These are phyloP conservation scores for Saccostrea cuccullata DNA, from an alignment of 1,140 invertebrate species.

Conservation along the genomic window DNA sequence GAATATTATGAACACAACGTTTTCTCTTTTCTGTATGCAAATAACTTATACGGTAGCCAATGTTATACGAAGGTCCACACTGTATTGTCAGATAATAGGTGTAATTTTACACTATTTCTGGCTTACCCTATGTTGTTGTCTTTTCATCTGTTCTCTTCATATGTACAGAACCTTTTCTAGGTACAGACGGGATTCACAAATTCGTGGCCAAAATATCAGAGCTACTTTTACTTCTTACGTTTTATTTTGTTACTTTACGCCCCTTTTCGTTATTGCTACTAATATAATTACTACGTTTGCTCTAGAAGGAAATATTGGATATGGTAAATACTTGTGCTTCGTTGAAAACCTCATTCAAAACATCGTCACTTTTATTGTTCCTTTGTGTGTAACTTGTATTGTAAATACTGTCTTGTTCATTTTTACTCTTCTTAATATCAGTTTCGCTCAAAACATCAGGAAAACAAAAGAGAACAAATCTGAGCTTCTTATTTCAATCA, in stretches of 20 bases:
- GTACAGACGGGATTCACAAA: background rate
- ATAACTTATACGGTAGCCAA: background rate
- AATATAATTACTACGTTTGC: background rate
- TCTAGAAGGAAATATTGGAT: background rate
- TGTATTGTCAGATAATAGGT: background rate
- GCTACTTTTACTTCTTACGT: background rate
- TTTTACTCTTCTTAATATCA: constrained; percentile 29
- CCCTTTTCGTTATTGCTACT: background rate
- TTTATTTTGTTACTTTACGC: background rate
- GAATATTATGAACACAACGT: background rate
- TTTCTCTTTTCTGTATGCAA: background rate
- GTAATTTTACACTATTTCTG: constrained; percentile 8
- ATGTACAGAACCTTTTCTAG: background rate
- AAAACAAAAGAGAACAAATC: background rate
- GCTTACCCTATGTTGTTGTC: background rate
- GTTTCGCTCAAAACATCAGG: constrained; percentile 20
- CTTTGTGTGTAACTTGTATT: constrained; percentile 35
- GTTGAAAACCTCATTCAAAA: background rate
- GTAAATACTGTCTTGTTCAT: constrained; percentile 45
- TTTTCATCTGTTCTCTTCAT: background rate
- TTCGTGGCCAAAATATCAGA: background rate
- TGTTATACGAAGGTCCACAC: background rate
- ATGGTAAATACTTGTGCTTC: constrained; percentile 33
- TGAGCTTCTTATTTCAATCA: constrained; percentile 42
- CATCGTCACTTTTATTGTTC: constrained; percentile 36